Conservation (phyloP, 2,113 vertebrate species). For the Saguinus imperator region DNA sequence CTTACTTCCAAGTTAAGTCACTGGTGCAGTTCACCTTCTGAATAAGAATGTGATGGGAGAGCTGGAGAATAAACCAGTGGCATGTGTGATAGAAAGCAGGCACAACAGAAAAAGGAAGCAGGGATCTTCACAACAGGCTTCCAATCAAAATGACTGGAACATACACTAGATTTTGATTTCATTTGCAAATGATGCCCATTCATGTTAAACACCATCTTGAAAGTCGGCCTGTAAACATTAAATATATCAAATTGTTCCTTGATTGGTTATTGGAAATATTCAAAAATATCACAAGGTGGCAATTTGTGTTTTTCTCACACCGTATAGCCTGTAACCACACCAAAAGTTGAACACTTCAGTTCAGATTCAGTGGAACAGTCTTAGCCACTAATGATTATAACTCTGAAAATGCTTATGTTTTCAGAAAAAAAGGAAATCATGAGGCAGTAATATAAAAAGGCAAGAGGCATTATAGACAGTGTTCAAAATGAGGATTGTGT, state of each 20-base stretch:
- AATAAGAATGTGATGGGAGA: conserved; percentile 13
- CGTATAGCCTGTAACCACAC: neutral
- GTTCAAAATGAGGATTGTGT: neutral
- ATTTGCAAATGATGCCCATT: conserved; percentile 24
- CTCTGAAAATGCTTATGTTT: neutral
- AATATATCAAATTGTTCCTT: conserved; percentile 29
- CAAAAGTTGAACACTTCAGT: neutral
- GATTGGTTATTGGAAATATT: neutral
- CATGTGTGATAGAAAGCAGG: neutral
- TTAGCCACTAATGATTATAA: neutral
- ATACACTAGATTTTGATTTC: neutral
- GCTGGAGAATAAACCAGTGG: neutral
- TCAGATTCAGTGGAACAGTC: neutral
- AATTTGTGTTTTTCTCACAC: neutral
- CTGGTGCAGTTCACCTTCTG: neutral
- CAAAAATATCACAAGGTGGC: neutral
- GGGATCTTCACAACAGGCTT: neutral
- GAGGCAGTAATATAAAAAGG: neutral
- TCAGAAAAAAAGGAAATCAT: neutral
- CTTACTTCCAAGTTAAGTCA: neutral
- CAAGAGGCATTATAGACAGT: neutral
- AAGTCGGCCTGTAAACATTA: neutral
- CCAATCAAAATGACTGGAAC: neutral
- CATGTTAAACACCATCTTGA: conserved; percentile 7
- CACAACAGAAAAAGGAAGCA: neutral